phyloP scores from a whole-genome alignment of 2,888 invertebrate species.

The Baccha elongata region DNA sequence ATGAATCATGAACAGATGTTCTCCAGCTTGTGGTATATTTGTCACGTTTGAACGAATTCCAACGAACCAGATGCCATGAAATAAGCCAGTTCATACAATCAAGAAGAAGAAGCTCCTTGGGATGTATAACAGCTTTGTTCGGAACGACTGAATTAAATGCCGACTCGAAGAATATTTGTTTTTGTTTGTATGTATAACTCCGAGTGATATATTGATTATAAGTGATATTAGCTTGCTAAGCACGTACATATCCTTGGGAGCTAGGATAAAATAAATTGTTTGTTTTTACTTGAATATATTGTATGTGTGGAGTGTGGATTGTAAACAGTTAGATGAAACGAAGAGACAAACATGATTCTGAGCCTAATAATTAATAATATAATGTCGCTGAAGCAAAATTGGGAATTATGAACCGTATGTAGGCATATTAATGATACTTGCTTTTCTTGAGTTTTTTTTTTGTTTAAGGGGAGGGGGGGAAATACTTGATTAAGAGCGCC shows the following conservation, averaged over 20 bases:
- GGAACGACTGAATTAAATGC: conserved; percentile 69
- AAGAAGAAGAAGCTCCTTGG: conserved; percentile 38
- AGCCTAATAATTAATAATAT: conserved; percentile 63
- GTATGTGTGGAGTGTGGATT: conserved; percentile 1
- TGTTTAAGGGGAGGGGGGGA: too few species aligned
- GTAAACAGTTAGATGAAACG: neutral
- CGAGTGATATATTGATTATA: conserved; percentile 72
- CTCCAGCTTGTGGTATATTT: conserved; percentile 70
- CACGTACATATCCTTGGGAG: conserved; percentile 60
- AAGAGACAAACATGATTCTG: neutral
- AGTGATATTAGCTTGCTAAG: conserved; percentile 67
- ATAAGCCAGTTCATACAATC: conserved; percentile 63
- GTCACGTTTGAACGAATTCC: conserved; percentile 73
- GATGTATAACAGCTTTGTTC: conserved; percentile 50
- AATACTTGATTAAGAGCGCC: too few species aligned
- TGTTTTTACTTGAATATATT: conserved; percentile 15
- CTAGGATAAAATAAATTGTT: conserved; percentile 50
- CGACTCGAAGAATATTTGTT: conserved; percentile 62
- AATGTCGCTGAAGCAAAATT: conserved; percentile 38
- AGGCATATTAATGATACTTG: conserved; percentile 23
- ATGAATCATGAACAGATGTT: conserved; percentile 72
- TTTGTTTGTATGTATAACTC: conserved; percentile 38
- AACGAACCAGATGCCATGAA: conserved; percentile 70
- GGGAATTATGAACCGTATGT: conserved; percentile 46
- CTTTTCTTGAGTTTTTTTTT: too few species aligned